Percentiles rank a stretch among this genome's conserved stretches.
Conservation (phyloP, 2,113 vertebrate genomes). For the Plotosus lineatus region DNA sequence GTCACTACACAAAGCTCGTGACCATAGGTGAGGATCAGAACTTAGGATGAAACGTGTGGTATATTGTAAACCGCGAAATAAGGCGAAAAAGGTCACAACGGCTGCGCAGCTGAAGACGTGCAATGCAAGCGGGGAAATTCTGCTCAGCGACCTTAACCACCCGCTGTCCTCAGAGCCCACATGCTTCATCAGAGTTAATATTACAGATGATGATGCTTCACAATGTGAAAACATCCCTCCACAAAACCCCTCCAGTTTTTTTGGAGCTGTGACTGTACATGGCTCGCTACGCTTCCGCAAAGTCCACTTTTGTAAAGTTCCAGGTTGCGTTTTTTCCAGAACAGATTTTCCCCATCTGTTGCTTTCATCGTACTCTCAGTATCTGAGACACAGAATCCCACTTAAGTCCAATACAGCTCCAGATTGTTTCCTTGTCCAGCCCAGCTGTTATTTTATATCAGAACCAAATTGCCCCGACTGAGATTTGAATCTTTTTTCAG, state of each 20-base stretch:
- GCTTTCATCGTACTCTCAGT: neutral
- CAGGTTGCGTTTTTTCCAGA: neutral
- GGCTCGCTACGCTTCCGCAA: neutral
- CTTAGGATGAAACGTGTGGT: no score
- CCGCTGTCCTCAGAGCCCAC: neutral
- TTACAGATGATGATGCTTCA: neutral
- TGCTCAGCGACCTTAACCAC: constrained; percentile 14
- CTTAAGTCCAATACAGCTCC: neutral
- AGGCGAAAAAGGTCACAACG: neutral
- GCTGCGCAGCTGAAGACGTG: neutral
- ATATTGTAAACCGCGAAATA: neutral
- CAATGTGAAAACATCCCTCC: no score
- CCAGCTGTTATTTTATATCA: neutral
- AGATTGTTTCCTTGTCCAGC: neutral
- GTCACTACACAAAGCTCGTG: no score
- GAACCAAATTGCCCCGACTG: neutral
- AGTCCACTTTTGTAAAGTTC: neutral
- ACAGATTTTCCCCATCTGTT: neutral
- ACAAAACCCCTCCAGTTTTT: neutral
- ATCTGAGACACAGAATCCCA: neutral
- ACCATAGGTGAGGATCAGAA: no score
- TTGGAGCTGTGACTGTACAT: neutral
- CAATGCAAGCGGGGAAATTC: neutral
- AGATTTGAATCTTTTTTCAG: no score
- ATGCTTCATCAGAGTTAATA: neutral